Base-by-base conservation (phyloP, 2,113 vertebrate species). In the Polyodon spathula region DNA sequence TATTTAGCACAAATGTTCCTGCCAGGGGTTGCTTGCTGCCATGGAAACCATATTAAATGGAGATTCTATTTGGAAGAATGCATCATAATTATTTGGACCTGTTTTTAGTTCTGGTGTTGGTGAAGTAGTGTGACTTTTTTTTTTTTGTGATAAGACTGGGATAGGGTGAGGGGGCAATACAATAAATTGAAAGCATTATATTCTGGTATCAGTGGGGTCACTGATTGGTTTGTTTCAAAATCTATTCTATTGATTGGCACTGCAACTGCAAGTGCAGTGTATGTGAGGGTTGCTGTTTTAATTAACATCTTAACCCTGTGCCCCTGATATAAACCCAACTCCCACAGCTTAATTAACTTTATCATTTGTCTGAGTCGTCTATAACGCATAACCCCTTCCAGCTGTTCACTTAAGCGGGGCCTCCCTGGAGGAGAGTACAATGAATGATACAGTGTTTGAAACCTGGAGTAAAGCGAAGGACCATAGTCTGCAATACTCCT, bases 1-100 rank as follows among this genome's bases (percentile, higher is more conserved):
- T 87, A 86, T 88, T 88, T 87, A 86, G 85, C 84, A 86, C 86
- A 87, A 87, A 86, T 84, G 83, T 82, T 84, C 76, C 84, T 86
- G 82, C 84, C 85, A 86, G 87, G 81, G 78, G 83, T 86, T 83
- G 79, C 81, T 56, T 76, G 86, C 79, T 88, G 75, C 86, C 85
- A 87, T 88, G 83, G 86, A 76, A 87, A 87, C 85, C 80, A 83
- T 86, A 86, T 88, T 87, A 88, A 87, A 86, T 77, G 74, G 79
- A 87, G 81, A 78, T 86, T 81, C 80, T 87, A 80, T 85, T 86
- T 83, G 83, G 80, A 85, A 80, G 81, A 80, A 84, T 77, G 82
- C 83, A 86, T 86, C 80, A 79, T 82, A 85, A 86, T 84, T 81
- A 88, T 87, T 86, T 80, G 76, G 77, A 78, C 74, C 77, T 76